phyloP scores from a whole-genome alignment of 2,113 vertebrate genomes.

The Odontesthes bonariensis region DNA sequence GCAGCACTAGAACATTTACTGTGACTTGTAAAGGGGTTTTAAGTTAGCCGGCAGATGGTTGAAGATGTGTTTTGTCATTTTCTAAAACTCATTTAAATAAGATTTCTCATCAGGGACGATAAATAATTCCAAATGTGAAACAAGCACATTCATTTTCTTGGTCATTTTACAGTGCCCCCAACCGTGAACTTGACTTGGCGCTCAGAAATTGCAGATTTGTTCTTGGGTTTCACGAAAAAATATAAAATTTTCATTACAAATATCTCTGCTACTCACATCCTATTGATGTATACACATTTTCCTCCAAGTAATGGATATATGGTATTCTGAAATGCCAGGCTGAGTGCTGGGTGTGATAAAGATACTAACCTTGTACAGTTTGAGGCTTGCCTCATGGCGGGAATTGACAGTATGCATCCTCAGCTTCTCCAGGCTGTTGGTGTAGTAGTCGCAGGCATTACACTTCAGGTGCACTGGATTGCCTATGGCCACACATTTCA shows the following conservation, averaged over 20 bases:
- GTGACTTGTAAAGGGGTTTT: conserved; percentile 14
- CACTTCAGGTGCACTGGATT: conserved; percentile 98
- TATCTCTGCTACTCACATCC: background rate
- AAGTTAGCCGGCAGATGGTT: conserved; percentile 16
- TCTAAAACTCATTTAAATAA: conserved; percentile 16
- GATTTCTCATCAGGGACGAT: background rate
- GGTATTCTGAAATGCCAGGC: background rate
- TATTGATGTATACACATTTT: no score
- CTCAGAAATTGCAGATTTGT: background rate
- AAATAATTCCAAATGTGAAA: conserved; percentile 9
- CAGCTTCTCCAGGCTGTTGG: conserved; percentile 98
- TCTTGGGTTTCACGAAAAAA: background rate
- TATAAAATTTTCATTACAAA: background rate
- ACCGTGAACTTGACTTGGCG: background rate
- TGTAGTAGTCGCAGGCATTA: conserved; percentile 99
- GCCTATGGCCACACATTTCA: conserved; percentile 98
- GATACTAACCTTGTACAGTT: conserved; percentile 95
- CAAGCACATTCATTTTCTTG: background rate
- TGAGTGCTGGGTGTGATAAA: background rate
- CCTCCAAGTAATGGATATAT: no score
- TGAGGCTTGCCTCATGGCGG: conserved; percentile 97
- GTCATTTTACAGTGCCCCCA: conserved; percentile 2
- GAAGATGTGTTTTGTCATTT: conserved; percentile 27
- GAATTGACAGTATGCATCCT: conserved; percentile 96
- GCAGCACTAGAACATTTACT: conserved; percentile 20